A percentile compares a stretch with the other conserved stretches of the same genome.
Conservation (phyloP, 2,113 vertebrate species). For the Apistogramma diplotaenia region DNA sequence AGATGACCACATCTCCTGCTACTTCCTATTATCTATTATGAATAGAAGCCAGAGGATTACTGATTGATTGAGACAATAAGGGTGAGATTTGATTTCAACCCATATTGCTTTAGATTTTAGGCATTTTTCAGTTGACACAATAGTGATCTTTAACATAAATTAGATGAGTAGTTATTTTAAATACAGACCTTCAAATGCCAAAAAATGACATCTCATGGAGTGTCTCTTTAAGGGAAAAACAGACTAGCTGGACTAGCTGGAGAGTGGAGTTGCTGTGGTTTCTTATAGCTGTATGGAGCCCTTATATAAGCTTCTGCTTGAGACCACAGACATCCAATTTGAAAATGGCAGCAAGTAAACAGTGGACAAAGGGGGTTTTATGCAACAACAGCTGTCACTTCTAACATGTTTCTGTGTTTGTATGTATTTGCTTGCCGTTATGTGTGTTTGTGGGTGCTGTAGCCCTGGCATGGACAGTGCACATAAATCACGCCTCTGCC, state of each 20-base stretch:
- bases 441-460: neutral
- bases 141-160: neutral
- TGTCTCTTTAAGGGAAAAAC: neutral
- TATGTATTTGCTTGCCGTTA: neutral
- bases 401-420: neutral
- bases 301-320: neutral
- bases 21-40: too few relatives aligned
- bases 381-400: neutral
- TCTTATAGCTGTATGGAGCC: neutral
- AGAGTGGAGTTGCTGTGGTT: neutral
- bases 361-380: constrained; percentile 6
- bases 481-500: constrained; percentile 13
- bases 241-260: neutral
- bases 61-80: too few relatives aligned
- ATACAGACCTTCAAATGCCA: neutral
- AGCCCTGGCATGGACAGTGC: neutral
- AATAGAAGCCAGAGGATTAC: too few relatives aligned
- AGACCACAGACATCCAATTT: constrained; percentile 12
- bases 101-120: too few relatives aligned
- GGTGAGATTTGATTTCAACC: too few relatives aligned
- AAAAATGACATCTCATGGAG: neutral
- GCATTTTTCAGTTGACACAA: neutral
- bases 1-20: too few relatives aligned
- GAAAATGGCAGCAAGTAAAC: constrained; percentile 15
- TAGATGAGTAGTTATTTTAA: neutral